Conservation (phyloP, 1,140 invertebrate species). For the Mactra quadrangularis region DNA sequence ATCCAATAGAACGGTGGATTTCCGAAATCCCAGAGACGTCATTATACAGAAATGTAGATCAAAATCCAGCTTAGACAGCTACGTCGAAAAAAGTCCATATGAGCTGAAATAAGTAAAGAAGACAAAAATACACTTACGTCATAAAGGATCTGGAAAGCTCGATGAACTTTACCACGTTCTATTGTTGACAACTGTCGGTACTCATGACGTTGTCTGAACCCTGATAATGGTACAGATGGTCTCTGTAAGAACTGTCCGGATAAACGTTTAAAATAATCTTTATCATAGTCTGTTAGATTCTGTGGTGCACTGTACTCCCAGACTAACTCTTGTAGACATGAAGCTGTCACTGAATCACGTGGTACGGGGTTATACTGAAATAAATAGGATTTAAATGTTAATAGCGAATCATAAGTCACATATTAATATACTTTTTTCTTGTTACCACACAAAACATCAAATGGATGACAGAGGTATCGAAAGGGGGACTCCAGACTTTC, state of each 20-base stretch:
- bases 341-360: not conserved
- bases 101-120: too few species aligned
- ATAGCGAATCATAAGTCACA: not conserved
- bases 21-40: too few species aligned
- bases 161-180: conserved; percentile 62
- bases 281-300: not conserved
- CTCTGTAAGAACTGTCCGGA: not conserved
- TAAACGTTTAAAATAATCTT: not conserved
- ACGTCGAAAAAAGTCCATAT: too few species aligned
- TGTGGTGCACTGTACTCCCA: not conserved
- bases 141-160: conserved; percentile 54
- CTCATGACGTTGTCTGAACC: conserved; percentile 61
- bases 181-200: conserved; percentile 60
- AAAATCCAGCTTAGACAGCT: too few species aligned
- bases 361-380: conserved; percentile 35
- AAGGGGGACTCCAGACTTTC: not conserved
- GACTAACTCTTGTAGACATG: conserved; percentile 32
- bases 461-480: too few species aligned
- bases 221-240: not conserved
- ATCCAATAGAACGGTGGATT: too few species aligned
- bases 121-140: conserved; percentile 36
- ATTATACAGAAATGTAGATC: too few species aligned
- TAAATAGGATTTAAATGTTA: too few species aligned
- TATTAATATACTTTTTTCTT: not conserved
- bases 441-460: not conserved